A percentile compares a stretch with the other conserved stretches of the same genome.
These are phyloP conservation scores for Limnothrissa miodon DNA, from an alignment of 2,113 vertebrate species.

Conservation along the genomic window DNA sequence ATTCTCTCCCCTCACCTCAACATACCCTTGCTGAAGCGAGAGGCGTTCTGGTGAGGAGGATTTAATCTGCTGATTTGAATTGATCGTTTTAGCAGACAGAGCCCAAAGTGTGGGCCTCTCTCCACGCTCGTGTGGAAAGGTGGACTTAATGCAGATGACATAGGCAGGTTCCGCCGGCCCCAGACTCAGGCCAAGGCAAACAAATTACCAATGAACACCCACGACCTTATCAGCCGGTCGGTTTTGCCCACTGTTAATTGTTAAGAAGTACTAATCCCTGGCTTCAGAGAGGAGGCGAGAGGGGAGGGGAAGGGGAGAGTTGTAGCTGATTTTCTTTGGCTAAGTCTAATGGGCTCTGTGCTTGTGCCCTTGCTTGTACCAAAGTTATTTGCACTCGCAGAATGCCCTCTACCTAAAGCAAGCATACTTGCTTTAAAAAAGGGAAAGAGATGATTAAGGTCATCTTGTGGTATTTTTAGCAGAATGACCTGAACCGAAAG, in stretches of 20 bases:
- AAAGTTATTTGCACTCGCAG: neutral
- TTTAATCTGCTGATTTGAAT: slow-evolving; percentile 36
- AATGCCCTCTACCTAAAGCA: neutral
- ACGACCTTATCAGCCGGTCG: neutral
- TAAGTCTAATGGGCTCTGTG: neutral
- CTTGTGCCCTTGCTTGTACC: neutral
- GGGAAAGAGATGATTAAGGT: neutral
- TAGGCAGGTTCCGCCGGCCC: neutral
- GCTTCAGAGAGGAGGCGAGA: neutral
- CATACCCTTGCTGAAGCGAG: slow-evolving; percentile 45
- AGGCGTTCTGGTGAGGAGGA: slow-evolving; percentile 42
- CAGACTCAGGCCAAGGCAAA: neutral
- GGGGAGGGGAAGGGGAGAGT: neutral
- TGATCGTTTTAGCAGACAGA: neutral
- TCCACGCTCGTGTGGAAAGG: neutral
- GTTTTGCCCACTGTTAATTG: slow-evolving; percentile 2
- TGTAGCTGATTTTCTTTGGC: neutral
- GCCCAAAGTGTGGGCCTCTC: neutral
- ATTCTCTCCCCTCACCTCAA: neutral
- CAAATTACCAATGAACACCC: slow-evolving; percentile 11
- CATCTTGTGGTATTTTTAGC: neutral
- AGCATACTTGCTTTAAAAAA: neutral
- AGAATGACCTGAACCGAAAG: neutral
- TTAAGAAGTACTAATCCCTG: slow-evolving; percentile 6
- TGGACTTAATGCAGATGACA: neutral